Evolutionary conservation across 64 coral and sea anemone species (phyloP).

Genomic region (Pachyseris speciosa): DNA sequence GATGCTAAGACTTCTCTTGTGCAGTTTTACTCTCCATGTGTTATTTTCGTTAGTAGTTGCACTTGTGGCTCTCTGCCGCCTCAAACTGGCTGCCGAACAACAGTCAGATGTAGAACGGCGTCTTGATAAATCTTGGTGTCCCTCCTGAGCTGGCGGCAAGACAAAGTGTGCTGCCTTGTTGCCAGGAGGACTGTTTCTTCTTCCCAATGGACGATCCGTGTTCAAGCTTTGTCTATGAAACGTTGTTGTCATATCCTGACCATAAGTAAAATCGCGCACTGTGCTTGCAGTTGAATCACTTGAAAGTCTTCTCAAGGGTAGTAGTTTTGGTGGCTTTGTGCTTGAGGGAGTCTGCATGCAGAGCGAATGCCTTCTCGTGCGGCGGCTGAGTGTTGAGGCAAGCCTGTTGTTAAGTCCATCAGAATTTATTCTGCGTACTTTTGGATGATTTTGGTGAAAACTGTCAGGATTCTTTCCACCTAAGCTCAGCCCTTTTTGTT

Average conservation of each 20-base stretch:
- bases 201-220: no score
- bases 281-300: background rate
- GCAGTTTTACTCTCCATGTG: background rate
- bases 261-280: no score
- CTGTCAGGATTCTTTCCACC: background rate
- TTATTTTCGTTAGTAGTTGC: no score
- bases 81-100: background rate
- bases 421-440: background rate
- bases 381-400: background rate
- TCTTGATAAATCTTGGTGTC: background rate
- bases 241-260: no score
- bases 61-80: no score
- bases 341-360: background rate
- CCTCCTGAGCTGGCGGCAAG: background rate
- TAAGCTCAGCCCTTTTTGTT: background rate
- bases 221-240: background rate
- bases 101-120: background rate
- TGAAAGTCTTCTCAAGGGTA: background rate
- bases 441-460: background rate
- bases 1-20: constrained; percentile 22
- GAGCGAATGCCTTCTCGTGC: background rate
- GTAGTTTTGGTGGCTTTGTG: background rate
- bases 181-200: background rate
- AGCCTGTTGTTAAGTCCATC: background rate
- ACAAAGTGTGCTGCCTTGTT: background rate